Percentiles rank a stretch among this genome's conserved stretches.
These are phyloP conservation scores for Chelon auratus DNA, from an alignment of 2,797 vertebrate species.

Conservation along the genomic window DNA sequence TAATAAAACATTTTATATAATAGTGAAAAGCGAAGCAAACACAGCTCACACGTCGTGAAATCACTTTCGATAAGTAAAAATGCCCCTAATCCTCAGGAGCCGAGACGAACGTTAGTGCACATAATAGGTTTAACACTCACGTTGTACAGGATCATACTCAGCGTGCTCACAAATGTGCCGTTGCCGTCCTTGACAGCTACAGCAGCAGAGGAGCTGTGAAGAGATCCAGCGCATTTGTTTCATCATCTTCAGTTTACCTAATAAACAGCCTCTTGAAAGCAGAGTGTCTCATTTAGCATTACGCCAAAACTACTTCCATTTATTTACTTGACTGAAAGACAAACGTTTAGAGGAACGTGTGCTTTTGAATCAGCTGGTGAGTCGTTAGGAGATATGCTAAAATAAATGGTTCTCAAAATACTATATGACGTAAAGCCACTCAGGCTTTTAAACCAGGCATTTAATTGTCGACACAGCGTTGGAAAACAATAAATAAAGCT, in stretches of 20 bases:
- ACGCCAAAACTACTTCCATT: neutral
- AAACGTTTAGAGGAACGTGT: slow-evolving; percentile 2
- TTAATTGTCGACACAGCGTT: slow-evolving; percentile 11
- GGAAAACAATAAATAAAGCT: slow-evolving; percentile 19
- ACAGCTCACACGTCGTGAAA: neutral
- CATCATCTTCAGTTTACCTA: neutral
- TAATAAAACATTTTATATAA: neutral
- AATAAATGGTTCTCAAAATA: slow-evolving; percentile 29
- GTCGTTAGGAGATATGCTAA: slow-evolving; percentile 15
- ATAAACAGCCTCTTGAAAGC: slow-evolving; percentile 9
- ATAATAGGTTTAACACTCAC: slow-evolving; percentile 85
- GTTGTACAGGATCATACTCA: slow-evolving; percentile 96
- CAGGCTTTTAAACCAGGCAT: slow-evolving; percentile 6
- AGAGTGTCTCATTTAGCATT: neutral
- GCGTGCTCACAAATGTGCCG: slow-evolving; percentile 97
- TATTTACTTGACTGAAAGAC: slow-evolving; percentile 3
- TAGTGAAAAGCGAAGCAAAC: neutral
- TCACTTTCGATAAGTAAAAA: neutral
- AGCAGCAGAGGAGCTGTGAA: slow-evolving; percentile 93
- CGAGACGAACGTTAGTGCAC: neutral
- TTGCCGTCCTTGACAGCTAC: slow-evolving; percentile 97
- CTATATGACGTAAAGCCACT: slow-evolving; percentile 8
- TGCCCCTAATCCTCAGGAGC: neutral
- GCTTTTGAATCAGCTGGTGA: slow-evolving; percentile 15
- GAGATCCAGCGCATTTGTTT: slow-evolving; percentile 28